Evolutionary conservation across 1,140 invertebrate species (phyloP), one percentile per base, ranked within the genome.

Genomic region (Pseudomyrmex flavicornis): DNA sequence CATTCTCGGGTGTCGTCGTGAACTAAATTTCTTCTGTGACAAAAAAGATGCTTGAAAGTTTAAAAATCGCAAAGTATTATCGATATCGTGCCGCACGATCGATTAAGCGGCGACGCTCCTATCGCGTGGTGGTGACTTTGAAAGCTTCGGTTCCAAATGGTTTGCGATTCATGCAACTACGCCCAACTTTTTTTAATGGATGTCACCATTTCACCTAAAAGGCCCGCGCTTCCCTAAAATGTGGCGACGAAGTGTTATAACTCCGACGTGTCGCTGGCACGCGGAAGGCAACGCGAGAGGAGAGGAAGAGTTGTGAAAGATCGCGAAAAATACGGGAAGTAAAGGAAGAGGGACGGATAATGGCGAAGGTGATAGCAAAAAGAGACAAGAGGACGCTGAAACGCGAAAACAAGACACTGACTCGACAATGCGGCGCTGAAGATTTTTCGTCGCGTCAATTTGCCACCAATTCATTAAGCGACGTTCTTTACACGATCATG

Each of bases 181-280:
- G 69, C 35, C 50, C 44, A 5, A 5, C 35, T 17, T 79, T 77
- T 79, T 89, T 86, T 88, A 89, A 89, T 89, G 87, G 84, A 86
- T 50, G n/a, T 22, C 63, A 50, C 62, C n/a, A 35, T 17, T 61
- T 20, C 59, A 61, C 61, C 83, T 88, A 76, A 88, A 89, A 89
- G 84, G 80, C 63, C 35, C 44, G 63, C 62, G 59, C 52, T 61
- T 83, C 22, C 74, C 87, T 89, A 88, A 89, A 89, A 89, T 70
- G 83, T 17, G 17, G 46, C 70, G 50, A 2, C 46, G 48, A 73
- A 76, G 86, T 68, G 85, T 85, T 76, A 69, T 85, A 68, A 83
- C 82, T 65, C 62, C 20, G 63, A 65, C 74, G 82, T 44, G 59
- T 79, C 61, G 46, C 74, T 83, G 73, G 75, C 74, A 35, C 35